phyloP scores from a whole-genome alignment of 2,113 vertebrate species.

The Lepus americanus region DNA sequence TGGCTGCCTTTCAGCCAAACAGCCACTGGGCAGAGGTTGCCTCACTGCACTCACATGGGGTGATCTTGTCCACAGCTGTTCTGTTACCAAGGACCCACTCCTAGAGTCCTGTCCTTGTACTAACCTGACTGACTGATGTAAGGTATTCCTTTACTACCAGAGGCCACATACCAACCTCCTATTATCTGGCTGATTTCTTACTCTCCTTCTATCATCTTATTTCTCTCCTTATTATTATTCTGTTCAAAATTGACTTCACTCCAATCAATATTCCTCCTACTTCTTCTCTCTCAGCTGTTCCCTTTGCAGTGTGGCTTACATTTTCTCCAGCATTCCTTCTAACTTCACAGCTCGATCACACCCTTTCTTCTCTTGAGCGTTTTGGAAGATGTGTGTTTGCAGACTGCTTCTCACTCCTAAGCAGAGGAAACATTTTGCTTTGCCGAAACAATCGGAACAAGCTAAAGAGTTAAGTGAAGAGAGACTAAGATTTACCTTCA shows the following conservation, averaged over 20 bases:
- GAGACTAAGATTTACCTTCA: neutral
- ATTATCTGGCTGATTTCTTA: conserved; percentile 28
- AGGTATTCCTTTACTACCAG: neutral
- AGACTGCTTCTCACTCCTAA: neutral
- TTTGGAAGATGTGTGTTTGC: neutral
- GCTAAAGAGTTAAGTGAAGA: neutral
- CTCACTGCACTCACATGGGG: neutral
- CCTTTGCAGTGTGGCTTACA: neutral
- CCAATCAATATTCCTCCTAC: neutral
- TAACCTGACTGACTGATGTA: neutral
- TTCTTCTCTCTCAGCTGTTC: neutral
- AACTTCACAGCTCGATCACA: neutral
- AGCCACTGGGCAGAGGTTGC: neutral
- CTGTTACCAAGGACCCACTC: neutral
- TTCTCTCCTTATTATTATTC: conserved; percentile 56
- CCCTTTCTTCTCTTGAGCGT: neutral
- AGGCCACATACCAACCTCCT: neutral
- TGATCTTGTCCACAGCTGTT: neutral
- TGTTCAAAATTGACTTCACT: conserved; percentile 23
- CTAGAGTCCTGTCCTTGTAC: neutral
- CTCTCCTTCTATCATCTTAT: neutral
- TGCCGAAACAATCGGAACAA: neutral
- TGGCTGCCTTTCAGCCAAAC: neutral
- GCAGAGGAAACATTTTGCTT: neutral
- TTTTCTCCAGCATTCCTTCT: neutral